Conservation (phyloP, 2,888 invertebrate species). For the Polydrusus cervinus region DNA sequence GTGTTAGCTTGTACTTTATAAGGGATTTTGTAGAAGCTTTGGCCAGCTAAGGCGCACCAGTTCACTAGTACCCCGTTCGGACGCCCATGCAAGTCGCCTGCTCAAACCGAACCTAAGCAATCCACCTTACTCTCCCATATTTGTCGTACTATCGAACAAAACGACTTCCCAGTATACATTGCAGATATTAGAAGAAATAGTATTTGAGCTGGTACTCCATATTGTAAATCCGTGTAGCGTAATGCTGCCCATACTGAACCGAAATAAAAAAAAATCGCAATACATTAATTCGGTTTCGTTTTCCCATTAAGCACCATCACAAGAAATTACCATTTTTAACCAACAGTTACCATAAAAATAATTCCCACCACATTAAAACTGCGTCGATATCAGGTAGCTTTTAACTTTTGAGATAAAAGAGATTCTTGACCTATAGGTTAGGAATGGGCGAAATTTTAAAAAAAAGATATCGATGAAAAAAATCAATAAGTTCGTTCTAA, state of each 20-base stretch:
- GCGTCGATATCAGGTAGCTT: conserved; percentile 14
- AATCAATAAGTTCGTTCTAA: no score
- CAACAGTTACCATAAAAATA: conserved; percentile 7
- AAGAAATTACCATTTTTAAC: conserved; percentile 5
- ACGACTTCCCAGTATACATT: conserved; percentile 49
- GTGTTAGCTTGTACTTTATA: no score
- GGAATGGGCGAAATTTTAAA: background rate
- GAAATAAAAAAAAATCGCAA: no score
- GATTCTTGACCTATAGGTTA: background rate
- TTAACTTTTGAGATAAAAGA: conserved; percentile 2
- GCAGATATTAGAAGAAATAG: conserved; percentile 48
- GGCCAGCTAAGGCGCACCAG: no score
- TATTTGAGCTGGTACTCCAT: conserved; percentile 11
- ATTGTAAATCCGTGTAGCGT: background rate
- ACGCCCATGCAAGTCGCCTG: background rate
- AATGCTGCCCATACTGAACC: no score
- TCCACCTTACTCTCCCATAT: conserved; percentile 50
- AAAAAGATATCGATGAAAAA: background rate
- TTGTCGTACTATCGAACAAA: conserved; percentile 33
- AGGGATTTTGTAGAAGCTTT: no score
- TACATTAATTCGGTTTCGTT: background rate
- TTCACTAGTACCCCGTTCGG: background rate
- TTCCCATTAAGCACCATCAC: conserved; percentile 7
- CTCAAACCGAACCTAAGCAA: conserved; percentile 4
- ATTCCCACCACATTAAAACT: conserved; percentile 5